Evolutionary conservation across 2,888 invertebrate genomes (phyloP).

Genomic region (Dolichopus griseipennis): DNA sequence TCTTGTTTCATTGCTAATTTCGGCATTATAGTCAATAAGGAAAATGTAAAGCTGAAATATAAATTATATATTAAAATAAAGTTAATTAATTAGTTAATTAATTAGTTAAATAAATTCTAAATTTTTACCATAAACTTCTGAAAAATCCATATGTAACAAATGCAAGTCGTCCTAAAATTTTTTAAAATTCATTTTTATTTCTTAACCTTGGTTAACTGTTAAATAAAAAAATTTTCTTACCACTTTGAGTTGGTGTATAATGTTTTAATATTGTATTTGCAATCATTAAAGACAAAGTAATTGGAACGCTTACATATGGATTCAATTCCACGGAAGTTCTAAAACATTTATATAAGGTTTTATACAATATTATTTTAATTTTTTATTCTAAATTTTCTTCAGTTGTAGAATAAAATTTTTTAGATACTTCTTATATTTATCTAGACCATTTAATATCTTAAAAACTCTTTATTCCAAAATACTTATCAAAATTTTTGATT

Average conservation of each 20-base stretch:
- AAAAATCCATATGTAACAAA: neutral
- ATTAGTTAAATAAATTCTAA: too few species aligned
- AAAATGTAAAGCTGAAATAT: neutral
- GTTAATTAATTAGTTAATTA: neutral
- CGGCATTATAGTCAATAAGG: neutral
- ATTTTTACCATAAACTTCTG: neutral
- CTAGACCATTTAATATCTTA: too few species aligned
- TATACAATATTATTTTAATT: too few species aligned
- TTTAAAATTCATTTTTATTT: too few species aligned
- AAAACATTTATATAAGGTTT: too few species aligned
- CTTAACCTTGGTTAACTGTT: too few species aligned
- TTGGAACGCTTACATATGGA: neutral
- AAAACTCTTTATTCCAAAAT: too few species aligned
- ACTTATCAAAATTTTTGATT: too few species aligned
- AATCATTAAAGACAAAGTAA: neutral
- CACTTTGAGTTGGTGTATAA: neutral
- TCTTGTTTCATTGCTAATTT: neutral
- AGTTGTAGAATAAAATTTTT: too few species aligned
- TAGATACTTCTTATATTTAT: too few species aligned
- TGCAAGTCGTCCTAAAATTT: neutral
- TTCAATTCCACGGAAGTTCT: constrained; percentile 14
- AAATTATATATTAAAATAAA: neutral
- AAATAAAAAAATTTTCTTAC: neutral
- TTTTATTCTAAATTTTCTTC: too few species aligned
- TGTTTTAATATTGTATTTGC: neutral